phyloP scores from a whole-genome alignment of 2,113 vertebrate genomes.

The Microcebus jonahi region DNA sequence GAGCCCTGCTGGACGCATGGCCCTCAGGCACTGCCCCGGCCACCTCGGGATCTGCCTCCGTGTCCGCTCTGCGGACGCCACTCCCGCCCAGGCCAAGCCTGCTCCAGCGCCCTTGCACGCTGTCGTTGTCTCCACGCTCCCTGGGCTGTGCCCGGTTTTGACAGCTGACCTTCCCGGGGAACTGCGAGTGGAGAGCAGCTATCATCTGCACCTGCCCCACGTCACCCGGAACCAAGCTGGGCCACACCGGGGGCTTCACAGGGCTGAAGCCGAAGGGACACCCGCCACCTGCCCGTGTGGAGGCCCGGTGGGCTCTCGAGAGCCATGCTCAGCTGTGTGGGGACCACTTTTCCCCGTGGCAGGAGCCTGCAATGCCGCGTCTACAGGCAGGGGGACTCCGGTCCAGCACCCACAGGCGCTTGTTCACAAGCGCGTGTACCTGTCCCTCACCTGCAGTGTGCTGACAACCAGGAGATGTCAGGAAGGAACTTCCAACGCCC shows the following conservation, averaged over 20 bases:
- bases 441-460: background rate
- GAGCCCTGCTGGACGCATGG: no score
- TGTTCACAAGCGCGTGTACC: fast-evolving
- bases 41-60: background rate
- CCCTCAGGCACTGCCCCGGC: background rate
- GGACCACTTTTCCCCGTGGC: background rate
- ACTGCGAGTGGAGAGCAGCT: background rate
- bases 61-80: background rate
- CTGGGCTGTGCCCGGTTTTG: background rate
- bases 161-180: background rate
- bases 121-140: background rate
- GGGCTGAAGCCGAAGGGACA: no score
- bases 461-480: fast-evolving
- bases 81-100: fast-evolving
- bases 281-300: background rate
- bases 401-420: fast-evolving
- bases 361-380: background rate
- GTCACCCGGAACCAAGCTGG: background rate
- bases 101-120: fast-evolving
- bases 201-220: background rate
- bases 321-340: no score
- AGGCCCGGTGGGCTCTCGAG: background rate
- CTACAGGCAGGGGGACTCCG: background rate
- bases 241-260: background rate
- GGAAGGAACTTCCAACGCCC: fast-evolving